These are phyloP conservation scores for Drepana falcataria DNA, from an alignment of 2,888 invertebrate species.

Conservation along the genomic window DNA sequence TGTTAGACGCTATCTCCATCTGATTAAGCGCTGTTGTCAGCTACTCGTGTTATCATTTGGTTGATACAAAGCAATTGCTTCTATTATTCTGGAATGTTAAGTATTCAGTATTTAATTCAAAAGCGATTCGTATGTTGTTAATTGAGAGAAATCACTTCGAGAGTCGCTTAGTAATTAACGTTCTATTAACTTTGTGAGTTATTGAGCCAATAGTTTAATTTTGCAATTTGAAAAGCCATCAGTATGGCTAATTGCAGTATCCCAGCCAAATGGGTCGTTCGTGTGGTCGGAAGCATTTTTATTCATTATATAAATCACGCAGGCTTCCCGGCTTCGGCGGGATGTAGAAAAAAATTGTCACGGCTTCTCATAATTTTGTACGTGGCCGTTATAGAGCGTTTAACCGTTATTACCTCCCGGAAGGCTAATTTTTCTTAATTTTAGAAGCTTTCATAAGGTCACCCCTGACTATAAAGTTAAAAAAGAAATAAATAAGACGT, in stretches of 20 bases:
- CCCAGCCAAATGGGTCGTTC: conserved; percentile 48
- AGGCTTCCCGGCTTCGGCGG: conserved; percentile 46
- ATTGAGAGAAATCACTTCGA: not conserved
- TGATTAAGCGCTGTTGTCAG: conserved; percentile 42
- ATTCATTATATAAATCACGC: conserved; percentile 76
- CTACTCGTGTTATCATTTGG: conserved; percentile 33
- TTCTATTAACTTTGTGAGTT: conserved; percentile 8
- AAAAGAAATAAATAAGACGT: conserved; percentile 3
- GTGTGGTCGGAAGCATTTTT: conserved; percentile 62
- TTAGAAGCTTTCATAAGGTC: conserved; percentile 47
- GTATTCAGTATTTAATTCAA: not conserved
- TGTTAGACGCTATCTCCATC: conserved; percentile 46
- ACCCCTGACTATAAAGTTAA: conserved; percentile 23
- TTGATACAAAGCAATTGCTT: conserved; percentile 26
- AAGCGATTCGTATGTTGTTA: not conserved
- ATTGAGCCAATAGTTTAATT: conserved; percentile 31
- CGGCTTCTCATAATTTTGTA: conserved; percentile 74
- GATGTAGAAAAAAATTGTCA: conserved; percentile 73
- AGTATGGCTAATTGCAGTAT: conserved; percentile 66
- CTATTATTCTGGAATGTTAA: conserved; percentile 2
- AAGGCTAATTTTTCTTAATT: conserved; percentile 74
- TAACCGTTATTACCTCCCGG: conserved; percentile 61
- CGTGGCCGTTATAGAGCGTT: conserved; percentile 54
- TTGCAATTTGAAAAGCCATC: conserved; percentile 56
- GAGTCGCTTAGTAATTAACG: not conserved